These are phyloP conservation scores for Lysiphlebus fabarum DNA, from an alignment of 1,140 invertebrate species.

Conservation along the genomic window DNA sequence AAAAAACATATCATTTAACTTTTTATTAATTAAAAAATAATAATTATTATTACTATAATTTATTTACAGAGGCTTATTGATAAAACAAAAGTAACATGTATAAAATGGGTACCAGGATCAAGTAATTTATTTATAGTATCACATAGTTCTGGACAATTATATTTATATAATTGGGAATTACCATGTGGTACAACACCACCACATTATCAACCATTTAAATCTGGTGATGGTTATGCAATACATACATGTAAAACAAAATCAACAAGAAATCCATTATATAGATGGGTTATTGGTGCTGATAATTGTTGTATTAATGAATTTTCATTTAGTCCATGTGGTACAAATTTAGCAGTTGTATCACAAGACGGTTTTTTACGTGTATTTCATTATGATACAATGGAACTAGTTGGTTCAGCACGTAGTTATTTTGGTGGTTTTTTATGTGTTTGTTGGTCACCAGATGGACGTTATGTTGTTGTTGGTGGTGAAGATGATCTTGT, in stretches of 20 bases:
- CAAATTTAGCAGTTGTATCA: constrained; percentile 87
- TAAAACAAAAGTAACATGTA: constrained; percentile 97
- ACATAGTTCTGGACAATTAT: constrained; percentile 94
- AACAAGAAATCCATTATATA: constrained; percentile 90
- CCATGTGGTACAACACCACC: constrained; percentile 78
- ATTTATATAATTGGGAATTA: constrained; percentile 96
- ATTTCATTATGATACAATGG: constrained; percentile 97
- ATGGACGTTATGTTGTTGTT: constrained; percentile 91
- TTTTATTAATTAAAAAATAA: constrained; percentile 7
- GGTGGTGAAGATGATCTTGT: constrained; percentile 99
- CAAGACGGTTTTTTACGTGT: constrained; percentile 96
- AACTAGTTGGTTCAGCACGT: constrained; percentile 83
- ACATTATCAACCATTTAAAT: constrained; percentile 93
- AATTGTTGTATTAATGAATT: constrained; percentile 92
- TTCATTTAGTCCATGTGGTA: constrained; percentile 91
- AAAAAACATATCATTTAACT: background rate
- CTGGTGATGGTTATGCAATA: constrained; percentile 90
- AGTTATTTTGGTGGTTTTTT: constrained; percentile 96
- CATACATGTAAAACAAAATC: constrained; percentile 96
- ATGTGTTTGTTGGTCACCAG: constrained; percentile 97
- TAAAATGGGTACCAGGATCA: constrained; percentile 94
- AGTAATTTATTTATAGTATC: constrained; percentile 90
- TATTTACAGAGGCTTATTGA: constrained; percentile 88
- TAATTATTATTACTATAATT: constrained; percentile 2
- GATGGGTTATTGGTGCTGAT: constrained; percentile 82